Evolutionary conservation across 2,113 vertebrate species (phyloP), one percentile per base, ranked within the genome.

Genomic region (Heliornis fulica): DNA sequence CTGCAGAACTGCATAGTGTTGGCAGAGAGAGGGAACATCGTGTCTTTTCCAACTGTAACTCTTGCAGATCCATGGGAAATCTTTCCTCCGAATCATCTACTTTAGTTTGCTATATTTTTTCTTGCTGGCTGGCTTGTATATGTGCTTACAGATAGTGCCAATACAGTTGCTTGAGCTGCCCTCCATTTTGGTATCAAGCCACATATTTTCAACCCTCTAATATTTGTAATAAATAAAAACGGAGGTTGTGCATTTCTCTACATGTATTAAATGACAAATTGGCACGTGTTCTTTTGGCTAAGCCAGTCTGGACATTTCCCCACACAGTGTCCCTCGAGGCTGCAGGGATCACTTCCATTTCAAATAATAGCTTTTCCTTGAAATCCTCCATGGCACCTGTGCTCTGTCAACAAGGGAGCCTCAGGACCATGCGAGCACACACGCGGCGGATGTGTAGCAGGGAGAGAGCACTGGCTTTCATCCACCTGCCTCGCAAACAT

Each of bases 1-100:
- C 32, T 16, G 25, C 40, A 75, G 14, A 87, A 32, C 64, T 46
- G 40, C 72, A 92, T n/a, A 71, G 51, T n/a, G 53, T 5, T 94
- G 96, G 88, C 96, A 89, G 51, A 38, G 20, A 72, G 29, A 69
- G n/a, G 36, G 80, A 95, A 88, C 76, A 90, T 36, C 79, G 31
- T 76, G 88, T 78, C 72, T 93, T 90, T 93, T 71, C 72, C 92
- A 96, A 61, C 69, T 95, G 86, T 80, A 88, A 60, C 57, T 71
- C 60, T 48, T 56, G 40, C 56, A 83, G 75, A 92, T 87, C 79
- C 28, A 4, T 94, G 93, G 85, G 93, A 96, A 96, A 90, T 9
- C 32, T 83, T 81, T 71, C 28, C 53, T 74, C 36, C 81, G n/a
- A 68, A 78, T 46, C 13, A 21, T 41, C 16, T 90, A 18, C 10